A percentile compares a stretch with the other conserved stretches of the same genome.
These are phyloP conservation scores for Cheilosia scutellata DNA, from an alignment of 2,888 invertebrate genomes.

Conservation along the genomic window DNA sequence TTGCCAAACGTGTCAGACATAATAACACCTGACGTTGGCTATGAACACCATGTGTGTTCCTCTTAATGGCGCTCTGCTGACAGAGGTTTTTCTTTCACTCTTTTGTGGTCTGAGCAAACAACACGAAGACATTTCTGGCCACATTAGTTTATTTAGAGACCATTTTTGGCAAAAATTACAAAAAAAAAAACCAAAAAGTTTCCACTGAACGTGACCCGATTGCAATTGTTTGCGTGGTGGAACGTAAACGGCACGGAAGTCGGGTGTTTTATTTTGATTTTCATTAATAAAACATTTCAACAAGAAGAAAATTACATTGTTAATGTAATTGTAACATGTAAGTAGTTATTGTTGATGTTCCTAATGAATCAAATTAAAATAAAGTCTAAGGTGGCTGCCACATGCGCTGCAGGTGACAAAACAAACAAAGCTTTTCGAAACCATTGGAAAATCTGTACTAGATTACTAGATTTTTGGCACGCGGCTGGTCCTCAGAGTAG, in stretches of 20 bases:
- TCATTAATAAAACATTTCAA: conserved; percentile 4
- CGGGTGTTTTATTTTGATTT: conserved; percentile 1
- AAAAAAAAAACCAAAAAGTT: not conserved
- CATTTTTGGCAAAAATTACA: conserved; percentile 20
- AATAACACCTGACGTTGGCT: conserved; percentile 65
- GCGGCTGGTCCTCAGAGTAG: too few relatives aligned
- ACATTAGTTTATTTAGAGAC: conserved; percentile 14
- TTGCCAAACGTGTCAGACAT: conserved; percentile 74
- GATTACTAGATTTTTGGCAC: too few relatives aligned
- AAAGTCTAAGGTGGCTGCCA: not conserved
- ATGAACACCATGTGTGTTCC: not conserved
- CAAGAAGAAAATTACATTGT: conserved; percentile 1
- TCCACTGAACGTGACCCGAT: conserved; percentile 18
- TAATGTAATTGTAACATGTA: not conserved
- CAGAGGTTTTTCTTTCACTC: conserved; percentile 29
- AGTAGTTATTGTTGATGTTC: not conserved
- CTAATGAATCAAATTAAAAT: not conserved
- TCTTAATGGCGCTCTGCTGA: conserved; percentile 54
- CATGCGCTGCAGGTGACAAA: too few relatives aligned
- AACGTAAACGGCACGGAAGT: not conserved
- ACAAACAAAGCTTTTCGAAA: too few relatives aligned
- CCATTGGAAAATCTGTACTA: too few relatives aligned
- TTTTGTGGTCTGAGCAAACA: not conserved
- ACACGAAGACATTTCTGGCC: conserved; percentile 22
- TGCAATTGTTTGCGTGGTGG: not conserved